Conservation (phyloP, 2,113 vertebrate species). For the Corydoras maculifer region DNA sequence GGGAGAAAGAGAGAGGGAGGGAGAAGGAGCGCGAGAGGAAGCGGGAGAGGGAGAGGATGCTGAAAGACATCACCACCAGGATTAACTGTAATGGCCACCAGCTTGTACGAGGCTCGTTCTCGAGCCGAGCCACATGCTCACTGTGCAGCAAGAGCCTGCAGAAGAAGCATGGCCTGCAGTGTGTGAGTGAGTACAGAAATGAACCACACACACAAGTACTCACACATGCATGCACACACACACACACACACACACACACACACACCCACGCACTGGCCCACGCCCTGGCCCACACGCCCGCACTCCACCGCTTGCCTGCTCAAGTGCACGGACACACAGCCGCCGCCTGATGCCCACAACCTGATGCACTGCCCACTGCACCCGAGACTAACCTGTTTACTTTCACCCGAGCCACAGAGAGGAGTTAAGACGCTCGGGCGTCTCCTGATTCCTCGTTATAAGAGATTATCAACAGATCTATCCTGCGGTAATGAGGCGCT, state of each 20-base stretch:
- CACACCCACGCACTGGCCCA: slow-evolving; percentile 32
- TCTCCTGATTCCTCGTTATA: slow-evolving; percentile 23
- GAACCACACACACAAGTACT: slow-evolving; percentile 3
- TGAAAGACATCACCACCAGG: slow-evolving; percentile 59
- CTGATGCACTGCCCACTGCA: background rate
- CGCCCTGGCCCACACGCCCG: slow-evolving; percentile 5
- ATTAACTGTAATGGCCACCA: slow-evolving; percentile 60
- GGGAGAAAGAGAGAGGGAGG: slow-evolving; percentile 65
- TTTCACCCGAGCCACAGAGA: slow-evolving; percentile 9
- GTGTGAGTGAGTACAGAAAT: slow-evolving; percentile 79
- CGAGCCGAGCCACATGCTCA: slow-evolving; percentile 77
- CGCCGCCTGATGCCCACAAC: background rate
- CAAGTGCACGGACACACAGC: slow-evolving; percentile 3
- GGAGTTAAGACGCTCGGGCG: background rate
- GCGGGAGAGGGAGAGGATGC: slow-evolving; percentile 62
- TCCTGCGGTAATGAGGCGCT: slow-evolving; percentile 11
- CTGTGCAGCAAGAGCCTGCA: slow-evolving; percentile 78
- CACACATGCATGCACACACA: no score
- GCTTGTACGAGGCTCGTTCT: slow-evolving; percentile 72
- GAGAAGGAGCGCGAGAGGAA: slow-evolving; percentile 58
- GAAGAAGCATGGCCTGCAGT: slow-evolving; percentile 79
- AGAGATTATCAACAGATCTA: slow-evolving; percentile 11
- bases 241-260: no score
- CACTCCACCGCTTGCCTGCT: slow-evolving; percentile 5
- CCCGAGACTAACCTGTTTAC: slow-evolving; percentile 3